Evolutionary conservation across 1,140 invertebrate genomes (phyloP).

Genomic region (Neotoxoptera formosana): DNA sequence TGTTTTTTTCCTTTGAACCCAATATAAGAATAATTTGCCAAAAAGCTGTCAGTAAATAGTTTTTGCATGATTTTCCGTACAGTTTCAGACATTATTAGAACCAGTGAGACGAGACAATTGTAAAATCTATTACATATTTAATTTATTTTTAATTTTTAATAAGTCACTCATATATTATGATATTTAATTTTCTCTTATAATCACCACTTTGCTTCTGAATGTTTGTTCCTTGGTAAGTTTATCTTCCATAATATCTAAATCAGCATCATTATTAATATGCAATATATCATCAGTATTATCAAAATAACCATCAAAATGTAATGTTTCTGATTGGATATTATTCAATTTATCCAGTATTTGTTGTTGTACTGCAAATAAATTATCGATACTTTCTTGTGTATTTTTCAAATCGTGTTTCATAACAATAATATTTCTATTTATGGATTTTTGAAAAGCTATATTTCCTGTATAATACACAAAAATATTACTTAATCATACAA

Average conservation of each 20-base stretch:
- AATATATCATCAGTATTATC: background rate
- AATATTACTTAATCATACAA: background rate
- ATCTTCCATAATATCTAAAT: background rate
- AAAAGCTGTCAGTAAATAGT: background rate
- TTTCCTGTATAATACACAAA: background rate
- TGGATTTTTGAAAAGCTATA: background rate
- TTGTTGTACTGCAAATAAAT: background rate
- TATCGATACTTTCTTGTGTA: background rate
- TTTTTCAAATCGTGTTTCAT: background rate
- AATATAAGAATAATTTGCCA: background rate
- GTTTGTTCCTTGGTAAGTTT: background rate
- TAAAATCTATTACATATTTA: background rate
- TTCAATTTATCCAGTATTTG: background rate
- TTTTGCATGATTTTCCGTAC: too few species aligned
- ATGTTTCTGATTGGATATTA: background rate
- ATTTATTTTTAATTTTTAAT: too few species aligned
- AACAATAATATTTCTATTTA: slow-evolving; percentile 14
- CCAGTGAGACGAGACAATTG: background rate
- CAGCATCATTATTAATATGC: background rate
- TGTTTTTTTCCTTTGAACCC: background rate
- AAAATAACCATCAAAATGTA: background rate
- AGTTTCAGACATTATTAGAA: too few species aligned
- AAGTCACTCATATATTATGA: background rate
- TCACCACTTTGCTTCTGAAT: background rate
- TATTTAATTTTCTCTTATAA: background rate